phyloP scores from a whole-genome alignment of 2,113 vertebrate species.

The Tiliqua scincoides region DNA sequence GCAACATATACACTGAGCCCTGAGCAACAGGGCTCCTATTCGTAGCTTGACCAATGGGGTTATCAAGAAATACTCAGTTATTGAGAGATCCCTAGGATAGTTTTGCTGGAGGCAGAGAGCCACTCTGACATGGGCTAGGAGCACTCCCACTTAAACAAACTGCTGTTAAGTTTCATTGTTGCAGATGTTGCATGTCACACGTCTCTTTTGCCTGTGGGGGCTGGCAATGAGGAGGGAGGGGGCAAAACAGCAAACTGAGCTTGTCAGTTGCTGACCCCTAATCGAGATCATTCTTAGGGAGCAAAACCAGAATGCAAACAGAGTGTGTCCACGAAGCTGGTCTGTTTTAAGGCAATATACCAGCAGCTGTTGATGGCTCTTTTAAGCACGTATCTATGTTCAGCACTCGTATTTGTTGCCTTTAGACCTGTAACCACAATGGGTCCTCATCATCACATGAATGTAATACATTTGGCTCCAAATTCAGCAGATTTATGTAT shows the following conservation, averaged over 20 bases:
- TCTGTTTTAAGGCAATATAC: not conserved
- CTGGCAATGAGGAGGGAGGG: not conserved
- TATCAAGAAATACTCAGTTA: no score
- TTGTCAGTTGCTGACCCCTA: not conserved
- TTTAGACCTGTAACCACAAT: not conserved
- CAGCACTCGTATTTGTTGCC: constrained; percentile 8
- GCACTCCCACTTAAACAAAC: not conserved
- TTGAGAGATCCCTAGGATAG: not conserved
- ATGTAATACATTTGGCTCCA: not conserved
- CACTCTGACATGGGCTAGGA: not conserved
- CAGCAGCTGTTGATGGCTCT: not conserved
- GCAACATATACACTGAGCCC: no score
- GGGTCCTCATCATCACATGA: not conserved
- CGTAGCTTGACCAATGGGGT: no score
- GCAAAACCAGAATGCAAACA: not conserved
- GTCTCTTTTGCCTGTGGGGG: not conserved
- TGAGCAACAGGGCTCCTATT: no score
- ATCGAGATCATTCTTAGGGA: not conserved
- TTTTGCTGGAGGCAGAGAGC: not conserved
- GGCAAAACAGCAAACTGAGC: not conserved
- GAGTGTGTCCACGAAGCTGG: not conserved
- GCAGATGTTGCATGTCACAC: not conserved
- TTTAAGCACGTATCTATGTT: not conserved
- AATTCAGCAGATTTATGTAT: constrained; percentile 26
- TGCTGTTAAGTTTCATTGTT: not conserved